These are phyloP conservation scores for Hoplostethus atlanticus DNA, from an alignment of 2,797 vertebrate genomes.

Conservation along the genomic window DNA sequence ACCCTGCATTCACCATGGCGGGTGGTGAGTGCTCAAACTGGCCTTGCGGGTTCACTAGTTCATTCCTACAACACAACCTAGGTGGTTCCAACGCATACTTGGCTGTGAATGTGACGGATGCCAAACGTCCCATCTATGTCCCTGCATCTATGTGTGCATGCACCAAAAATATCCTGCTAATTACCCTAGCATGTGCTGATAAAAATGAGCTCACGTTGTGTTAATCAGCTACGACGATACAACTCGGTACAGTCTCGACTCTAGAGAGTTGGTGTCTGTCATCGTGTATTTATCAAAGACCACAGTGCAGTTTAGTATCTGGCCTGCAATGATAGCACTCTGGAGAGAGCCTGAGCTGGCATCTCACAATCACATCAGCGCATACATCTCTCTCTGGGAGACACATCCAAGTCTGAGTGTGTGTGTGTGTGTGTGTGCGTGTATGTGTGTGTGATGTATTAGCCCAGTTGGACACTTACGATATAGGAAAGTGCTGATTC, in stretches of 20 bases:
- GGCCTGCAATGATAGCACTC: conserved; percentile 35
- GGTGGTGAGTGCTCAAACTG: too few relatives aligned
- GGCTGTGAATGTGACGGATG: too few relatives aligned
- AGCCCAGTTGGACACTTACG: conserved; percentile 46
- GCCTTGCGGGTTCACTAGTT: too few relatives aligned
- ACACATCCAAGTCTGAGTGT: conserved; percentile 28
- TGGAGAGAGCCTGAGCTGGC: conserved; percentile 26
- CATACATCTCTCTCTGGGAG: conserved; percentile 35
- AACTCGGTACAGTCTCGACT: conserved; percentile 9
- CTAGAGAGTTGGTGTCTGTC: conserved; percentile 12
- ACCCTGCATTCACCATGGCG: too few relatives aligned
- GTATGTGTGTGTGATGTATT: conserved; percentile 45
- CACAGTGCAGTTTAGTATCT: conserved; percentile 32
- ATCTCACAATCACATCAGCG: conserved; percentile 44
- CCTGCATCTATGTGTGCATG: conserved; percentile 10
- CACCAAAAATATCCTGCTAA: conserved; percentile 44
- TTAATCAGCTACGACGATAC: conserved; percentile 18
- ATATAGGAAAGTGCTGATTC: conserved; percentile 60
- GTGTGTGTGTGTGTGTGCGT: conserved; percentile 18
- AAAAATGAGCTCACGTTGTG: conserved; percentile 25
- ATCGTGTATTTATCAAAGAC: conserved; percentile 37
- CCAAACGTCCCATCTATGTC: too few relatives aligned
- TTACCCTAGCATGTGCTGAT: conserved; percentile 31
- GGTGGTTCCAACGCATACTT: too few relatives aligned
- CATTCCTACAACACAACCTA: too few relatives aligned